Evolutionary conservation across 2,797 vertebrate genomes (phyloP).

Genomic region (Carapus acus): DNA sequence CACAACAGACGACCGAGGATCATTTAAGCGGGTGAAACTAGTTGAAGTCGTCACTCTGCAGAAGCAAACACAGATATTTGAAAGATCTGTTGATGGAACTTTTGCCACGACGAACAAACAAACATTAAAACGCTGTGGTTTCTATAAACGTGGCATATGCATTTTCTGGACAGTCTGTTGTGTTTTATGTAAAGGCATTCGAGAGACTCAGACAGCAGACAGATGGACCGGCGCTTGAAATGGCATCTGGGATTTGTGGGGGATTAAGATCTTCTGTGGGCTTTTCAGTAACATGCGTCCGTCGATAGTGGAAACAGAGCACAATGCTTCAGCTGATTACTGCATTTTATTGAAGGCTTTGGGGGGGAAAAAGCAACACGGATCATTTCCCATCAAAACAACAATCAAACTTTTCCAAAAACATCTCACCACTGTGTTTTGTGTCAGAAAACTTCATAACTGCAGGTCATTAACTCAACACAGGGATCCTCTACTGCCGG

Average conservation of each 20-base stretch:
- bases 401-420: constrained; percentile 40
- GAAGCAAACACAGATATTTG: too few species aligned
- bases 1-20: too few species aligned
- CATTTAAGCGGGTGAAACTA: too few species aligned
- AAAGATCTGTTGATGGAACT: too few species aligned
- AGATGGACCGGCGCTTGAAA: neutral
- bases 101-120: too few species aligned
- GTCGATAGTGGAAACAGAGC: constrained; percentile 17
- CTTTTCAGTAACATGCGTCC: constrained; percentile 4
- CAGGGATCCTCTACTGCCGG: constrained; percentile 36
- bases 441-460: constrained; percentile 29
- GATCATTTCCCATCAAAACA: constrained; percentile 43
- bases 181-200: constrained; percentile 6
- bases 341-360: constrained; percentile 71
- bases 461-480: constrained; percentile 25
- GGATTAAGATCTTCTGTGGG: neutral
- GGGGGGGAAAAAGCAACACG: constrained; percentile 53
- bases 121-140: too few species aligned
- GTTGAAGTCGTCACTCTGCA: too few species aligned
- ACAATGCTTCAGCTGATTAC: constrained; percentile 45
- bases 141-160: too few species aligned
- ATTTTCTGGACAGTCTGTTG: neutral
- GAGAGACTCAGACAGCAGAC: neutral
- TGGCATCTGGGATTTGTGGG: neutral
- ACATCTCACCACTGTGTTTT: constrained; percentile 25